A percentile compares a stretch with the other conserved stretches of the same genome.
phyloP scores from a whole-genome alignment of 1,140 invertebrate genomes.

The Drosophila tsacasi region DNA sequence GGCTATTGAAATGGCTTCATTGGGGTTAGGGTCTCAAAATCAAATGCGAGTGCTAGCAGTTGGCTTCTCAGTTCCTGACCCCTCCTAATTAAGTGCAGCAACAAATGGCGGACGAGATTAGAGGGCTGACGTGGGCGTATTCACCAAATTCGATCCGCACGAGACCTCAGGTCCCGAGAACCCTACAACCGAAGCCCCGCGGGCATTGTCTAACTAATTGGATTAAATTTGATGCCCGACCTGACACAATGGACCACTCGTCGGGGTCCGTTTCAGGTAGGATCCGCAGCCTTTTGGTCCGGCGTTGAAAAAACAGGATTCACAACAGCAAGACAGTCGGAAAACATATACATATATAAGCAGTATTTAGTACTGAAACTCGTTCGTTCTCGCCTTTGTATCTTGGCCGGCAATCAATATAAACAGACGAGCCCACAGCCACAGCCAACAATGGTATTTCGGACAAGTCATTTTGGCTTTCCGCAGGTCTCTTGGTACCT shows the following conservation, averaged over 20 bases:
- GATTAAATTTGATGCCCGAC: constrained; percentile 72
- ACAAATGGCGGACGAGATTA: constrained; percentile 51
- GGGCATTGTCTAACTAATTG: constrained; percentile 71
- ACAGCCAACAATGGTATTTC: constrained; percentile 49
- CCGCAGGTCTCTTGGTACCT: constrained; percentile 37
- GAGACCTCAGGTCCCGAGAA: constrained; percentile 34
- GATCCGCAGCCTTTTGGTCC: constrained; percentile 3
- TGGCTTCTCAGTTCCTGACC: constrained; percentile 7
- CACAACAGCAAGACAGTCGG: constrained; percentile 12
- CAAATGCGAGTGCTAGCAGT: constrained; percentile 22
- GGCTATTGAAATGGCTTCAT: constrained; percentile 27
- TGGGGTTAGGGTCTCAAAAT: constrained; percentile 3
- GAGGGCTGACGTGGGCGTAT: constrained; percentile 23
- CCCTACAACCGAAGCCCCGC: constrained; percentile 18
- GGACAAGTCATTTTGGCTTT: constrained; percentile 58
- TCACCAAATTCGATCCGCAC: constrained; percentile 42
- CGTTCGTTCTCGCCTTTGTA: constrained; percentile 47
- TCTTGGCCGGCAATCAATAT: constrained; percentile 56
- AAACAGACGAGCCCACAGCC: constrained; percentile 44
- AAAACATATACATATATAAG: constrained; percentile 6
- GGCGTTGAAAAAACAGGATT: constrained; percentile 20
- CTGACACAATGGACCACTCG: constrained; percentile 46
- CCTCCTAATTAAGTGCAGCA: constrained; percentile 56
- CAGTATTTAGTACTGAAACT: constrained; percentile 28
- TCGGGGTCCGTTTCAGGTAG: constrained; percentile 33